Evolutionary conservation across 2,888 invertebrate species (phyloP).

Genomic region (Beris chalybata): DNA sequence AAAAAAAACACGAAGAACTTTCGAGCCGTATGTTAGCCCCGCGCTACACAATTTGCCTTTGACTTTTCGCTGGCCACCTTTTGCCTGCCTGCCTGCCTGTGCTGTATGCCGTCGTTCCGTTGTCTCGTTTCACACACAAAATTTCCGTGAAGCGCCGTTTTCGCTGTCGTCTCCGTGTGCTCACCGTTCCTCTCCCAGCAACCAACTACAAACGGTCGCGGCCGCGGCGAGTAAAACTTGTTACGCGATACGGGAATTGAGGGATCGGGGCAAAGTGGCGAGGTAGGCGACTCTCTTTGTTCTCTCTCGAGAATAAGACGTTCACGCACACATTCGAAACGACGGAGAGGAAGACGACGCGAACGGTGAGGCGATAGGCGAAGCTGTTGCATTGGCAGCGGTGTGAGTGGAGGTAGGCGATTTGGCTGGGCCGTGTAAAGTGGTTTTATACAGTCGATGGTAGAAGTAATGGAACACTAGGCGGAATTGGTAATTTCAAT

Average conservation of each 20-base stretch:
- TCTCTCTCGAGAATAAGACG: too few relatives aligned
- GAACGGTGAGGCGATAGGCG: neutral
- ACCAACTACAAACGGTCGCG: neutral
- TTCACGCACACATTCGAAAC: too few relatives aligned
- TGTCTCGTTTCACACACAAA: conserved; percentile 11
- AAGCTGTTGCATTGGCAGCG: conserved; percentile 24
- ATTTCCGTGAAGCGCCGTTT: conserved; percentile 35
- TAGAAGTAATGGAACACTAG: too few relatives aligned
- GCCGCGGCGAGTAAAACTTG: neutral
- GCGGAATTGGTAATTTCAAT: too few relatives aligned
- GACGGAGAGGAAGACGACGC: too few relatives aligned
- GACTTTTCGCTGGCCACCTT: conserved; percentile 22
- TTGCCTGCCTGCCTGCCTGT: too few relatives aligned
- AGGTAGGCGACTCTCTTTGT: too few relatives aligned
- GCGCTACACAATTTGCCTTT: conserved; percentile 13
- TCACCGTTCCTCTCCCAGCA: conserved; percentile 21
- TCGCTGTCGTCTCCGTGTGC: conserved; percentile 10
- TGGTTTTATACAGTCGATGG: too few relatives aligned
- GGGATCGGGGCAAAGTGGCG: neutral
- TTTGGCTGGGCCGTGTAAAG: too few relatives aligned
- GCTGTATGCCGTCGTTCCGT: too few relatives aligned
- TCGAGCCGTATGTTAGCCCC: conserved; percentile 8
- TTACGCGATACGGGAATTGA: conserved; percentile 7
- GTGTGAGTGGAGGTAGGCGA: too few relatives aligned
- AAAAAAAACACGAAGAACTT: too few relatives aligned